A percentile compares a stretch with the other conserved stretches of the same genome.
phyloP scores from a whole-genome alignment of 92 coral and sea anemone species.

The Porites cylindrica region DNA sequence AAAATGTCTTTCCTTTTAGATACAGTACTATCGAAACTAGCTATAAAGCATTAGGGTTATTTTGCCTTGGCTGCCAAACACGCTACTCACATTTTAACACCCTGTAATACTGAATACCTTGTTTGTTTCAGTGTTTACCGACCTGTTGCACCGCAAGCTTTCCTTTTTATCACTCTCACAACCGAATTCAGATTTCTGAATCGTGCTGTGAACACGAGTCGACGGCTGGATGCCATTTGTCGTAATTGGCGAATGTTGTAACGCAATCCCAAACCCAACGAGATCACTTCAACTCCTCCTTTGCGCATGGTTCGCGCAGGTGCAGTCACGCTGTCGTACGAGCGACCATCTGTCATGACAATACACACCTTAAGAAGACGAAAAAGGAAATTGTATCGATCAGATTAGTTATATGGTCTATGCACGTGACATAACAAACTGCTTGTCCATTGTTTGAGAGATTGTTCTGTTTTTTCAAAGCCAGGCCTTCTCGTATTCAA shows the following conservation, averaged over 20 bases:
- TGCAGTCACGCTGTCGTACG: conserved; percentile 67
- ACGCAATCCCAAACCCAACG: conserved; percentile 77
- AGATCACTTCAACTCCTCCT: conserved; percentile 65
- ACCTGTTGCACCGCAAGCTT: conserved; percentile 80
- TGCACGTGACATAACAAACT: too few species aligned
- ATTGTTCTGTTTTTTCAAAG: too few species aligned
- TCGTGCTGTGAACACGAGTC: conserved; percentile 76
- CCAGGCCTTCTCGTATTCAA: too few species aligned
- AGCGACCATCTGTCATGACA: conserved; percentile 87
- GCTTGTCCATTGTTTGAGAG: too few species aligned
- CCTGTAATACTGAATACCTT: too few species aligned
- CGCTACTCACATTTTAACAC: too few species aligned
- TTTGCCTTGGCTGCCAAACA: too few species aligned
- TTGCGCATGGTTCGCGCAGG: conserved; percentile 70
- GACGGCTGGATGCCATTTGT: conserved; percentile 68
- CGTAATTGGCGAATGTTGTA: conserved; percentile 67
- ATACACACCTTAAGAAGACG: conserved; percentile 55
- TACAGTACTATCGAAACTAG: too few species aligned
- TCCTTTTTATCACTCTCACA: conserved; percentile 73
- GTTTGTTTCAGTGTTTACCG: neutral
- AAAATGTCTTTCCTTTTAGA: too few species aligned
- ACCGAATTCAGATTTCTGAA: conserved; percentile 67
- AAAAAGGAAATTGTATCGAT: neutral
- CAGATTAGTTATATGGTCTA: neutral
- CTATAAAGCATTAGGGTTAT: too few species aligned